Evolutionary conservation across 2,113 vertebrate genomes (phyloP).

Genomic region (Leptocoma aspasia): DNA sequence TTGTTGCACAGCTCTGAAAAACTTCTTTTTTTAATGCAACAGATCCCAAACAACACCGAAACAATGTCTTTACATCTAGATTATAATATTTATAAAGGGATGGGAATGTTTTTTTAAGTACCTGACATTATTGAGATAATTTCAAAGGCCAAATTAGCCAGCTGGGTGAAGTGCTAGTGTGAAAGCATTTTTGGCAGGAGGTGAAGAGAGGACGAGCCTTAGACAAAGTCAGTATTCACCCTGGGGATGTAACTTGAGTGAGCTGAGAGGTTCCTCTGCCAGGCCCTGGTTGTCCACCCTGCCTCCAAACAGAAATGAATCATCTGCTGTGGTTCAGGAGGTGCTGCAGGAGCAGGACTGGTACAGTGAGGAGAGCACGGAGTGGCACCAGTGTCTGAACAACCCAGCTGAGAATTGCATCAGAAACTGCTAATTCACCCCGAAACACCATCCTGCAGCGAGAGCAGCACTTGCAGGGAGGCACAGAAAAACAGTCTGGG

Average conservation of each 20-base stretch:
- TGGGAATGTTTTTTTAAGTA: constrained; percentile 50
- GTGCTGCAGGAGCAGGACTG: neutral
- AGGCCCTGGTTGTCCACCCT: constrained; percentile 18
- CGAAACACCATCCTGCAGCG: neutral
- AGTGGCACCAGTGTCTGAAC: neutral
- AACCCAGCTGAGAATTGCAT: constrained; percentile 7
- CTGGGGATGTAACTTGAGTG: constrained; percentile 20
- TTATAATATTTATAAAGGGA: constrained; percentile 62
- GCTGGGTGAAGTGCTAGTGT: constrained; percentile 1
- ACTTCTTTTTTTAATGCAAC: neutral
- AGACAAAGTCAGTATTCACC: constrained; percentile 18
- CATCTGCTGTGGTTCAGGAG: constrained; percentile 43
- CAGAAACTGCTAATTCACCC: constrained; percentile 14
- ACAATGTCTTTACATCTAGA: constrained; percentile 33
- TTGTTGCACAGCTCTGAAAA: neutral
- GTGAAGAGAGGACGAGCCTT: neutral
- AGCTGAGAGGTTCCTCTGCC: neutral
- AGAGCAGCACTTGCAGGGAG: neutral
- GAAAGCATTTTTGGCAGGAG: constrained; percentile 53
- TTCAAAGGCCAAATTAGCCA: constrained; percentile 52
- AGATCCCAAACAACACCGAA: neutral
- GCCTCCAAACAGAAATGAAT: constrained; percentile 46
- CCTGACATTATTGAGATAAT: constrained; percentile 40
- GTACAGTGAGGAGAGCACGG: neutral
- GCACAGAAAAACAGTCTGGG: neutral